phyloP scores from a whole-genome alignment of 2,888 invertebrate species.

The Eledona agricola region DNA sequence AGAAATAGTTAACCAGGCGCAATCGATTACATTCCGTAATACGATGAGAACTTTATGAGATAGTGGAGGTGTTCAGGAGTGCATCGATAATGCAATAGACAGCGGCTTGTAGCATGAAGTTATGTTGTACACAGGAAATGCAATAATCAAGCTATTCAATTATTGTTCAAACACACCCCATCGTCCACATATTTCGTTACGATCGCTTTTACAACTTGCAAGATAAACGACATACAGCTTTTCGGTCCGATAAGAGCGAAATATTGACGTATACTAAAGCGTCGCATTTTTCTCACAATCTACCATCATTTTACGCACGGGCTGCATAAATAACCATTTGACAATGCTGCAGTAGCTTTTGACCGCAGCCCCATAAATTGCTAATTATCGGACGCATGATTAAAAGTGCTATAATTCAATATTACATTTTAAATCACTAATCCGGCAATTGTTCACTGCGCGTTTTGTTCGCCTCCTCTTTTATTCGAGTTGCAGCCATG shows the following conservation, averaged over 20 bases:
- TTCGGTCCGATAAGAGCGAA: not conserved
- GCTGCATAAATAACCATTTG: too few species aligned
- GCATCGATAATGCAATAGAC: slow-evolving; percentile 13
- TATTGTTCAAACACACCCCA: not conserved
- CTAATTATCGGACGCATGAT: too few species aligned
- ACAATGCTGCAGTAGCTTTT: too few species aligned
- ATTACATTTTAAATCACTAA: too few species aligned
- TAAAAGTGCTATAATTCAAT: too few species aligned
- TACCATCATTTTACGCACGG: slow-evolving; percentile 8
- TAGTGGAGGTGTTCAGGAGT: slow-evolving; percentile 17
- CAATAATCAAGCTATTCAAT: slow-evolving; percentile 4
- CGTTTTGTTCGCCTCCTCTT: too few species aligned
- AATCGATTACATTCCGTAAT: slow-evolving; percentile 8
- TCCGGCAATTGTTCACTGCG: too few species aligned
- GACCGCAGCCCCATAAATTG: too few species aligned
- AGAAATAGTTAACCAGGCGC: slow-evolving; percentile 7
- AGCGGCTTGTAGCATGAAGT: slow-evolving; percentile 8
- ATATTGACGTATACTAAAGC: slow-evolving; percentile 9
- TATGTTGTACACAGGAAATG: slow-evolving; percentile 6
- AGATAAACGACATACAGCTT: not conserved
- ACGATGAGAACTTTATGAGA: slow-evolving; percentile 14
- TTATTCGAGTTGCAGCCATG: too few species aligned
- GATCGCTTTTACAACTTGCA: not conserved
- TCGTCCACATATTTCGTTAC: not conserved
- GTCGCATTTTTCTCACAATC: slow-evolving; percentile 9